Conservation (phyloP, 2,888 invertebrate species). For the Tenthredo livida region DNA sequence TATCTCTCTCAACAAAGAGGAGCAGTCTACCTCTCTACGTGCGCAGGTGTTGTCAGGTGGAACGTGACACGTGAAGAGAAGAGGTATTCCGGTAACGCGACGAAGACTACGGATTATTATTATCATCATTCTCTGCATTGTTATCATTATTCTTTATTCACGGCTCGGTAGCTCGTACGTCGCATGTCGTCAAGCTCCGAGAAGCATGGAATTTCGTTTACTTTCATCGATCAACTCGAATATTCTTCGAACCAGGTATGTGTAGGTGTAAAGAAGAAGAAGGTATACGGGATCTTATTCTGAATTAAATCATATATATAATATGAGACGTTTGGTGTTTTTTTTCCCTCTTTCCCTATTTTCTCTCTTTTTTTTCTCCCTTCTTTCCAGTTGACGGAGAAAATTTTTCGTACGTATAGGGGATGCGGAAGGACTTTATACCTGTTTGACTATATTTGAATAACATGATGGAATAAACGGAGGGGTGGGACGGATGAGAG, state of each 20-base stretch:
- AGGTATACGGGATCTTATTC: not conserved
- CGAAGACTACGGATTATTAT: constrained; percentile 1
- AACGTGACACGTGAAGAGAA: constrained; percentile 25
- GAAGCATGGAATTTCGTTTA: constrained; percentile 4
- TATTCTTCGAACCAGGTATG: not conserved
- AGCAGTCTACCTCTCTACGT: not conserved
- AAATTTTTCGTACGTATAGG: not conserved
- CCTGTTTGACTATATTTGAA: not conserved
- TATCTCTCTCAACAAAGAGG: not conserved
- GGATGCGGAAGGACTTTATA: not conserved
- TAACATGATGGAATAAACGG: not conserved
- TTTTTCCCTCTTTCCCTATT: not conserved
- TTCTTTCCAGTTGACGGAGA: not conserved
- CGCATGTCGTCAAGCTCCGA: not conserved
- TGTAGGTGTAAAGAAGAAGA: not conserved
- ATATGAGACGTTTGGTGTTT: not conserved
- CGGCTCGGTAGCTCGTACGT: not conserved
- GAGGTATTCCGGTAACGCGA: not conserved
- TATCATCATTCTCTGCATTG: constrained; percentile 21
- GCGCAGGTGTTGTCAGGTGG: constrained; percentile 18
- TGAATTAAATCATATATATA: not conserved
- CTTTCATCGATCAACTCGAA: constrained; percentile 13
- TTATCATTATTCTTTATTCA: constrained; percentile 16
- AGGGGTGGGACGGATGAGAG: not conserved
- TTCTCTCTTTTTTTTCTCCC: not conserved